phyloP scores from a whole-genome alignment of 2,113 vertebrate genomes.

The Piaya cayana region DNA sequence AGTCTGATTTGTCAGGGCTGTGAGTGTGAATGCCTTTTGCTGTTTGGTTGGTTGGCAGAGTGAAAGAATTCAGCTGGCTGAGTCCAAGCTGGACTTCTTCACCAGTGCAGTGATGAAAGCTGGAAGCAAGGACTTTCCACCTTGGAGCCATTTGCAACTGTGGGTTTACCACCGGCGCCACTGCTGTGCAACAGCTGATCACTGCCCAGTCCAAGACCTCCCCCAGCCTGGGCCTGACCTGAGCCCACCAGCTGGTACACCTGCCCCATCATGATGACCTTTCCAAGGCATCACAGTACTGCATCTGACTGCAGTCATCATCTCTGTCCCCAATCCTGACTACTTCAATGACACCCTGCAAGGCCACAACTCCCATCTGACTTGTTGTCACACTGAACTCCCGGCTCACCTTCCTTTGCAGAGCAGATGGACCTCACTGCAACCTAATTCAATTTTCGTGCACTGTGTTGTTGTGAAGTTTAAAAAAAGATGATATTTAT shows the following conservation, averaged over 20 bases:
- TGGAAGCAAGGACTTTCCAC: background rate
- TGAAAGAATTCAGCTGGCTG: background rate
- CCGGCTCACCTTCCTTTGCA: background rate
- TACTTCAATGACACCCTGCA: fast-evolving
- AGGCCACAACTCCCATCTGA: background rate
- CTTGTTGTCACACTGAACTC: background rate
- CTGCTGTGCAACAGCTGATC: background rate
- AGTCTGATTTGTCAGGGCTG: background rate
- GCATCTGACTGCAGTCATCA: background rate
- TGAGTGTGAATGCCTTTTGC: background rate
- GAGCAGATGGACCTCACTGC: fast-evolving
- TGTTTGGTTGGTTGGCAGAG: background rate
- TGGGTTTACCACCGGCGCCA: background rate
- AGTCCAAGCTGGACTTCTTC: background rate
- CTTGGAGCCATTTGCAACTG: fast-evolving
- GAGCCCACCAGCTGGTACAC: background rate
- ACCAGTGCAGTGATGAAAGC: background rate
- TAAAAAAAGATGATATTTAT: background rate
- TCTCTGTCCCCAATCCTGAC: background rate
- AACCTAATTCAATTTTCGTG: background rate
- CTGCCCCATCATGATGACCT: background rate
- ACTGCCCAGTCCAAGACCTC: fast-evolving
- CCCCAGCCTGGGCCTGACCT: background rate
- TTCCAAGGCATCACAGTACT: fast-evolving
- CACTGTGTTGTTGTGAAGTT: background rate